These are phyloP conservation scores for Antheraea mylitta DNA, from an alignment of 1,140 invertebrate species.

Conservation along the genomic window DNA sequence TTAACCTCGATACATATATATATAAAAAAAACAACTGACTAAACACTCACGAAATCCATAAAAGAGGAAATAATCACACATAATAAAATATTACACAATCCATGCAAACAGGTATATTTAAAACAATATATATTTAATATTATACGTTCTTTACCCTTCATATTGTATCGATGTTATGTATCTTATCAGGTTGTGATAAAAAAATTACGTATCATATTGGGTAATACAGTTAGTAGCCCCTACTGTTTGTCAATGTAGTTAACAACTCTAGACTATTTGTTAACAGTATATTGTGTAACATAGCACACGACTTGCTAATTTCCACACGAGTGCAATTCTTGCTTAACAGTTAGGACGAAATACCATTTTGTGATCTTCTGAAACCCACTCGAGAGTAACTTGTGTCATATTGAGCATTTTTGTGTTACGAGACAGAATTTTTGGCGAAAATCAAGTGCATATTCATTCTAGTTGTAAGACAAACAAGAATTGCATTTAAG, in stretches of 20 bases:
- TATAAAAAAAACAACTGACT: constrained; percentile 9
- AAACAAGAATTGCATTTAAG: too few relatives aligned
- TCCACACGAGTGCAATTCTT: not conserved
- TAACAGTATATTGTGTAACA: not conserved
- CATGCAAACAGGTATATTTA: not conserved
- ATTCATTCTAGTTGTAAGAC: too few relatives aligned
- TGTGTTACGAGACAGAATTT: too few relatives aligned
- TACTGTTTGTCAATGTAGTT: constrained; percentile 1
- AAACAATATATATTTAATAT: not conserved
- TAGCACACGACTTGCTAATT: not conserved
- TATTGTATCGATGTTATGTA: not conserved
- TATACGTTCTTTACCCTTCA: constrained; percentile 7
- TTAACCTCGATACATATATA: not conserved
- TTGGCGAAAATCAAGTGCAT: too few relatives aligned
- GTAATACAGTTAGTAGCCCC: not conserved
- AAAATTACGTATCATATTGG: constrained; percentile 1
- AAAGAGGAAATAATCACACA: constrained; percentile 56
- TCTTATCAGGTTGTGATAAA: constrained; percentile 6
- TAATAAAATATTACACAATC: constrained; percentile 19
- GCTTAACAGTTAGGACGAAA: not conserved
- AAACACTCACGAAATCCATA: constrained; percentile 27
- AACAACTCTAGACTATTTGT: not conserved
- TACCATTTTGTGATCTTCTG: not conserved
- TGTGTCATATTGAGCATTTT: too few relatives aligned
- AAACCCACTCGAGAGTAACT: too few relatives aligned